Evolutionary conservation across 92 coral and sea anemone species (phyloP), one percentile per base, ranked within the genome.

Genomic region (Zoanthus sansibaricus): DNA sequence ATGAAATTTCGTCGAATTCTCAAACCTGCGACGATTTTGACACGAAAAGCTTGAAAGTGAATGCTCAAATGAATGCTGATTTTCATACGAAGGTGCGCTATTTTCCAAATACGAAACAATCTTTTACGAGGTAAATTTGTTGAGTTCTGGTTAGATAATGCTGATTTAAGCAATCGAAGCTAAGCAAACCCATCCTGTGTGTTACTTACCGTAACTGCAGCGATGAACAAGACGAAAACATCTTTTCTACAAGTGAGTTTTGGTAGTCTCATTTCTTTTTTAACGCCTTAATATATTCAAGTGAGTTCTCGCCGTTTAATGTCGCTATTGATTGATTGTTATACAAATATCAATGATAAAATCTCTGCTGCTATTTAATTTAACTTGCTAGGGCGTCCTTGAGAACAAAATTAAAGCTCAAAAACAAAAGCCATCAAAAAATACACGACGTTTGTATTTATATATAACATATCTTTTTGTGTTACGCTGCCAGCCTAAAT

Each of bases 161-260:
- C 2, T 25, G 46, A 69, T 9, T 69, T 69, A 48, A 30, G 9
- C 4, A 25, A n/a, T 5, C 15, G 21, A 64, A 16, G 66, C 17
- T 4, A 80, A 66, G 46, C 47, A 80, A 66, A 66, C 47, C n/a
- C 6, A 51, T 5, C 12, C 66, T 48, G 11, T 31, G 8, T 9
- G 9, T 47, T 80, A 80, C 85, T 80, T 42, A 80, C 85, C 16
- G 52, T 25, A 5, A 66, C 9, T 21, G 58, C 75, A 14, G 44
- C 13, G 9, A 68, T 13, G 1, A 12, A 21, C 25, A 49, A 55
- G 37, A 79, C 11, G 74, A 61, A 79, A 21, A 44, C 55, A n/a
- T 33, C 33, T 68, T 80, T 66, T 51, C 67, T 76, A 76, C 59
- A 48, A 80, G 85, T 16, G 61, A 80, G 48, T 45, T 47, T 46